phyloP scores from a whole-genome alignment of 1,140 invertebrate species.

The Sarcophaga bullata region DNA sequence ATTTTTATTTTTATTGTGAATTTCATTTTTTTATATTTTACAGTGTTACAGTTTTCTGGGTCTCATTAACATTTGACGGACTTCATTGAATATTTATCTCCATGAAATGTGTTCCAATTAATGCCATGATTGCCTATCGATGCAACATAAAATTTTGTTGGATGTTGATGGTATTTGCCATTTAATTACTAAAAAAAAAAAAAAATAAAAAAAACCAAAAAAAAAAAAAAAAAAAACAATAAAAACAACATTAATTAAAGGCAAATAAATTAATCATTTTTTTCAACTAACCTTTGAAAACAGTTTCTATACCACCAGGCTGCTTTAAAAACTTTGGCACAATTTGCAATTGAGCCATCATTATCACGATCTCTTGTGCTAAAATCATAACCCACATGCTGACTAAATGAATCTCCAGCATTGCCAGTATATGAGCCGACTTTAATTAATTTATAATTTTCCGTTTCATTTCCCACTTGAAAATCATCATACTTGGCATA shows the following conservation, averaged over 20 bases:
- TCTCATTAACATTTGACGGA: not conserved
- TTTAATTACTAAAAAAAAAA: not conserved
- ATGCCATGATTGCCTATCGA: not conserved
- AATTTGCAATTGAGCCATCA: not conserved
- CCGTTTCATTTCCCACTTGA: not conserved
- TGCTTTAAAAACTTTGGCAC: not conserved
- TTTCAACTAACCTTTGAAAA: slow-evolving; percentile 7
- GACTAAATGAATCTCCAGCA: not conserved
- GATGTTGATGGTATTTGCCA: not conserved
- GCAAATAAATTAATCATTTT: not conserved
- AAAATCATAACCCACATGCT: slow-evolving; percentile 3
- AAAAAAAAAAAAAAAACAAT: not conserved
- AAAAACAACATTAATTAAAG: not conserved
- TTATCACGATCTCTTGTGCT: slow-evolving; percentile 2
- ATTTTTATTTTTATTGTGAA: no score
- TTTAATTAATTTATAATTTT: slow-evolving; percentile 48
- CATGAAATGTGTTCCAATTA: not conserved
- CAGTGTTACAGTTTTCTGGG: not conserved
- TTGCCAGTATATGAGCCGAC: not conserved
- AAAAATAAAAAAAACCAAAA: not conserved
- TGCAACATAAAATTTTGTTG: not conserved
- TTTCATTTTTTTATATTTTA: no score
- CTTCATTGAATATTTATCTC: not conserved
- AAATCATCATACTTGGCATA: slow-evolving; percentile 17
- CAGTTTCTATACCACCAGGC: slow-evolving; percentile 30